These are phyloP conservation scores for Alaudala cheleensis DNA, from an alignment of 2,113 vertebrate species.

Conservation along the genomic window DNA sequence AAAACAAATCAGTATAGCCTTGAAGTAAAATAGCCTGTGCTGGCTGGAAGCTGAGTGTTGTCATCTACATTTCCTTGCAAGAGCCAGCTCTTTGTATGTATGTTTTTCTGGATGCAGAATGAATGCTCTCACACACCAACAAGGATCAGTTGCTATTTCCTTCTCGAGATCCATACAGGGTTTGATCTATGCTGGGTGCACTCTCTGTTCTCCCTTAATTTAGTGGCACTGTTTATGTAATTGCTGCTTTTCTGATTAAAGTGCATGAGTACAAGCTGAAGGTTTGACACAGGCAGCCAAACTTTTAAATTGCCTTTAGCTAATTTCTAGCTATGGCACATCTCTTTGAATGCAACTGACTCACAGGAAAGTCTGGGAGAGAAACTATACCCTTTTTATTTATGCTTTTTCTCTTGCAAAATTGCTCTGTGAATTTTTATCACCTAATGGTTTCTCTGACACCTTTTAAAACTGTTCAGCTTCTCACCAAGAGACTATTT, in stretches of 20 bases:
- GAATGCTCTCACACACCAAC: background rate
- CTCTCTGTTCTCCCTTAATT: background rate
- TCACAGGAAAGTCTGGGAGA: background rate
- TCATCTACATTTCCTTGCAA: background rate
- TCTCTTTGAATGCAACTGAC: background rate
- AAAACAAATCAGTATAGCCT: background rate
- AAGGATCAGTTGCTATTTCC: background rate
- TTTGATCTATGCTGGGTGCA: background rate
- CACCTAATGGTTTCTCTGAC: conserved; percentile 14
- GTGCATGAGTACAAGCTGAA: background rate
- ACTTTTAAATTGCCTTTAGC: background rate
- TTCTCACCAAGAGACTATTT: conserved; percentile 23
- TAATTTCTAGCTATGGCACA: background rate
- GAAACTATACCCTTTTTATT: background rate
- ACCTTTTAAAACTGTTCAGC: conserved; percentile 35
- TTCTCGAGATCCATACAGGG: background rate
- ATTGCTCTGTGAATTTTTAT: conserved; percentile 46
- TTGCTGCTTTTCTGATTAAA: conserved; percentile 17
- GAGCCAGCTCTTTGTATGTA: background rate
- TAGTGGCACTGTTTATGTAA: background rate
- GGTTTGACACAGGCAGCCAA: background rate
- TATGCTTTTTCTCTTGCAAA: conserved; percentile 20
- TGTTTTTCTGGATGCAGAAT: background rate
- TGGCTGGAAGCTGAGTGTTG: background rate
- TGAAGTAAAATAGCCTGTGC: background rate